Base-by-base conservation (phyloP, 1,140 invertebrate species). In the Apocrypta bakeri region DNA sequence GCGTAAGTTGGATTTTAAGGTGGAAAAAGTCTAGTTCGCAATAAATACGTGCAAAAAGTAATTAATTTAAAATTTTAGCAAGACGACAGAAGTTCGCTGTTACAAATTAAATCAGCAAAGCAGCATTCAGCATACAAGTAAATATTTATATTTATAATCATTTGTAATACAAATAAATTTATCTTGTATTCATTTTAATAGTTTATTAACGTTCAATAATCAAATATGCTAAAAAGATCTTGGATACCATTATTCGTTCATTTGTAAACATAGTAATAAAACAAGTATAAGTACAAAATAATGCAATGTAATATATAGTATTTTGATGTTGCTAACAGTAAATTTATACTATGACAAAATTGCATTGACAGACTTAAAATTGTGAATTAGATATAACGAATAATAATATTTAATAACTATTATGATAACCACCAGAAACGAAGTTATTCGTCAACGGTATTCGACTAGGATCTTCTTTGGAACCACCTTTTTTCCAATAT, bases 401-500 rank as follows among this genome's bases (percentile, higher is more conserved):
- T 37, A 72, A 72, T 33, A 3, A 33, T 33, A n/a, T n/a, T 33
- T 37, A 1, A 21, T 63, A 29, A 61, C 1, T 31, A 2, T 27
- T 11, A 73, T 29, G 37, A 82, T 66, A 82, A 63, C 90, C 89
- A 75, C 89, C 87, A 42, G 90, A 88, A 68, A 91, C 87, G 82
- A 92, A 91, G 85, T 88, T 91, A 40, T 88, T 89, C 48, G 86
- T 68, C 7, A 90, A 48, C 11, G 87, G 84, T 21, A 78, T 85
- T 29, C 87, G 81, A 66, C 83, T 81, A 84, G 78, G 74, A 74
- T 78, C 73, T 83, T 82, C 40, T 85, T 85, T 84, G 85, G 48
- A 86, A 88, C 75, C 61, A 42, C 29, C 33, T 85, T 90, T 91
- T 82, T 90, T 92, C 88, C 88, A 87, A 72, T 91, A 90, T 7